phyloP scores from a whole-genome alignment of 2,888 invertebrate species.

The Meteorus cinctellus region DNA sequence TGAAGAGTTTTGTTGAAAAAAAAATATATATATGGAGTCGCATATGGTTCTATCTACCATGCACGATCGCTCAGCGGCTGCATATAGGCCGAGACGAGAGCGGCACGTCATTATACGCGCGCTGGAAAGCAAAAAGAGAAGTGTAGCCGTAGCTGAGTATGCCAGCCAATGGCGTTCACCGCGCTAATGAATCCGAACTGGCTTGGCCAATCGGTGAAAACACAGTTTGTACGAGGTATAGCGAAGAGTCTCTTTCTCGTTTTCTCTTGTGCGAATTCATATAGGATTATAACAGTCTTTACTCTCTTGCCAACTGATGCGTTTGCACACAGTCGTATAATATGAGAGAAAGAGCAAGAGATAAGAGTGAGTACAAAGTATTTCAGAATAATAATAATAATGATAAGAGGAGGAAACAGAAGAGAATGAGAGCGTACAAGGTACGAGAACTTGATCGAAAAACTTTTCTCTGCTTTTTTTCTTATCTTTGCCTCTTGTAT shows the following conservation, averaged over 20 bases:
- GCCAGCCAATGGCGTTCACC: conserved; percentile 62
- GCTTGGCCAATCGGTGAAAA: conserved; percentile 61
- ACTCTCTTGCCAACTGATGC: conserved; percentile 21
- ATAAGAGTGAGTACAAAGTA: conserved; percentile 22
- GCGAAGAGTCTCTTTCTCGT: conserved; percentile 24
- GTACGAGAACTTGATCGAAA: conserved; percentile 30
- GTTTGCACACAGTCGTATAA: conserved; percentile 35
- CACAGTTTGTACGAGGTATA: conserved; percentile 37
- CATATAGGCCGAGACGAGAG: conserved; percentile 43
- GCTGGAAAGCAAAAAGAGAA: conserved; percentile 51
- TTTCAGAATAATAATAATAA: not conserved
- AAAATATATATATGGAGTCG: conserved; percentile 45
- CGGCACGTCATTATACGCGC: conserved; percentile 64
- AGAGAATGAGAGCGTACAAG: conserved; percentile 21
- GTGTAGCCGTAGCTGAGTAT: conserved; percentile 26
- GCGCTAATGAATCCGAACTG: conserved; percentile 69
- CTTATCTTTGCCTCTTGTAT: conserved; percentile 1
- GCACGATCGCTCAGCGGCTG: conserved; percentile 65
- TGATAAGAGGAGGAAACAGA: not conserved
- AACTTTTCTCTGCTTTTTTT: conserved; percentile 21
- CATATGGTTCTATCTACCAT: conserved; percentile 62
- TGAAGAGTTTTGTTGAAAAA: not conserved
- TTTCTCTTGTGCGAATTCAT: conserved; percentile 29
- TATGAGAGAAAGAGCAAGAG: conserved; percentile 25
- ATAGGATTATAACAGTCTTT: conserved; percentile 21